phyloP scores from a whole-genome alignment of 2,113 vertebrate genomes.

The Connochaetes taurinus region DNA sequence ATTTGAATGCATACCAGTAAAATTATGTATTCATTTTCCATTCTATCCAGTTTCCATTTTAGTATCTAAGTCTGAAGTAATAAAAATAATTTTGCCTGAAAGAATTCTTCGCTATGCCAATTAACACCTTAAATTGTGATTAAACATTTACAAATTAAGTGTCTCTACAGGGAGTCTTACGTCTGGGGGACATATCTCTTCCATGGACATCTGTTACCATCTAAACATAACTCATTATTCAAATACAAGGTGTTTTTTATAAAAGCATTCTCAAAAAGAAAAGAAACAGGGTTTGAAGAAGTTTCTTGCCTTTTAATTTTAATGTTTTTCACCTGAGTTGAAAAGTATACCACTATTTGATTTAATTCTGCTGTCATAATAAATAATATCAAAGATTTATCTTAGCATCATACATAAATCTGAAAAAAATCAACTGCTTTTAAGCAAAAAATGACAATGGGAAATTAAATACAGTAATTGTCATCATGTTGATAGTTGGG shows the following conservation, averaged over 20 bases:
- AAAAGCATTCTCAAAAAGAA: neutral
- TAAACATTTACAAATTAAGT: conserved; percentile 51
- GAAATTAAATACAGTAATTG: neutral
- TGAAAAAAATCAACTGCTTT: neutral
- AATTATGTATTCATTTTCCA: neutral
- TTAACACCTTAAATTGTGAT: conserved; percentile 19
- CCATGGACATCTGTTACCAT: neutral
- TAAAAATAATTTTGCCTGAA: conserved; percentile 12
- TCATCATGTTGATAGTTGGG: neutral
- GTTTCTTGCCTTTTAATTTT: neutral
- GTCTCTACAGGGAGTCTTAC: neutral
- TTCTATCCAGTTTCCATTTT: conserved; percentile 33
- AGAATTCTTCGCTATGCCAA: neutral
- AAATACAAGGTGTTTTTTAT: neutral
- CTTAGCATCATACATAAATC: neutral
- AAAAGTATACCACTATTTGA: neutral
- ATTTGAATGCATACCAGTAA: neutral
- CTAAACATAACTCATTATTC: neutral
- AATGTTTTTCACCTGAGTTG: neutral
- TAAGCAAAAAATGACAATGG: neutral
- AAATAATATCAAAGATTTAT: neutral
- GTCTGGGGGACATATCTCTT: neutral
- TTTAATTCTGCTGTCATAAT: neutral
- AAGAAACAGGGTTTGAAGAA: neutral
- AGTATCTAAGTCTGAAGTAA: neutral